Conservation (phyloP, 1,140 invertebrate genomes). For the Drosophila ficusphila region DNA sequence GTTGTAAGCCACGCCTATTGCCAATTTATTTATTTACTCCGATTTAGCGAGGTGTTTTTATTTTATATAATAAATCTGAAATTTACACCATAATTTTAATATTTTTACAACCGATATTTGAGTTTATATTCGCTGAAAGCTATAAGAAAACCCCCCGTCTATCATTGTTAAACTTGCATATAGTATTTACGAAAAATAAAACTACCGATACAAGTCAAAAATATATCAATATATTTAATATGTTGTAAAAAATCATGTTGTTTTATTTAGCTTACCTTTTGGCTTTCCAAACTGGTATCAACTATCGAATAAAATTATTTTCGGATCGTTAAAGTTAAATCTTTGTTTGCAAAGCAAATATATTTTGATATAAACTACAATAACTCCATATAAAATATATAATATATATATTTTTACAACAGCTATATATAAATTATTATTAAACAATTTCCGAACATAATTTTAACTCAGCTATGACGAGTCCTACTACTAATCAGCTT, state of each 20-base stretch:
- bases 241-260: constrained; percentile 7
- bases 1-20: constrained; percentile 58
- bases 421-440: constrained; percentile 24
- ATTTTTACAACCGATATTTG: constrained; percentile 18
- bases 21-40: constrained; percentile 67
- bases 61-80: constrained; percentile 48
- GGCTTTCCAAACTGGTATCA: too few species aligned
- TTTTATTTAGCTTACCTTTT: too few species aligned
- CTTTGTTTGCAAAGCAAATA: neutral
- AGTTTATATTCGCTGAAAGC: constrained; percentile 44
- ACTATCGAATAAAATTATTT: neutral
- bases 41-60: constrained; percentile 18
- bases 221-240: constrained; percentile 41
- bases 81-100: constrained; percentile 26
- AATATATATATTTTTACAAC: constrained; percentile 33
- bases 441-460: constrained; percentile 9
- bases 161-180: constrained; percentile 67
- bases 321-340: neutral
- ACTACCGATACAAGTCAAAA: constrained; percentile 10
- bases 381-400: constrained; percentile 34
- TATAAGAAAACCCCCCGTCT: constrained; percentile 35
- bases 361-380: constrained; percentile 15
- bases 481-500: neutral
- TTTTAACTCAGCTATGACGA: neutral
- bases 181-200: constrained; percentile 35